Conservation (phyloP, 2,113 vertebrate species). For the Ageneiosus marmoratus region DNA sequence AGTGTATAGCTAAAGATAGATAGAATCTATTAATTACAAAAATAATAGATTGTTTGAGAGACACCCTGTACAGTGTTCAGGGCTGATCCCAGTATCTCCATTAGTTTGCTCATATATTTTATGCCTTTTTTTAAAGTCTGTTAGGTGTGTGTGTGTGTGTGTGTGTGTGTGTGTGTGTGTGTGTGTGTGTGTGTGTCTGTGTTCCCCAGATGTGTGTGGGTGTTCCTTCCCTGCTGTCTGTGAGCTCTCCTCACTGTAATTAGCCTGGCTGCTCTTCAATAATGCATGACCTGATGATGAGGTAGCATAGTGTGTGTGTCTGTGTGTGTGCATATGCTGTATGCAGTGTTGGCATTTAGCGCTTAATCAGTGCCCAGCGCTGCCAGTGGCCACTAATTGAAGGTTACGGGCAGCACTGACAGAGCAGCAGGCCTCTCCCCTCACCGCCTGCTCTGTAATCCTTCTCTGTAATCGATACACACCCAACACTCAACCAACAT, state of each 20-base stretch:
- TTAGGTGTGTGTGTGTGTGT: conserved; percentile 10
- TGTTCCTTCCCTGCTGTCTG: conserved; percentile 41
- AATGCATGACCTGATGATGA: conserved; percentile 58
- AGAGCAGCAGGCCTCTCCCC: conserved; percentile 31
- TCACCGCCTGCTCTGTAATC: conserved; percentile 39
- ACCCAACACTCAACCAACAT: not conserved
- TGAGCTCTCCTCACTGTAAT: conserved; percentile 53
- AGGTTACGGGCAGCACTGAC: conserved; percentile 71
- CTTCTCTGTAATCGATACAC: conserved; percentile 36
- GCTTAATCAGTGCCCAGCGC: conserved; percentile 71
- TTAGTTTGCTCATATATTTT: not conserved
- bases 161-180: conserved; percentile 26
- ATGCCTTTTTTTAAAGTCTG: not conserved
- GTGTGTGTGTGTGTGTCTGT: conserved; percentile 10
- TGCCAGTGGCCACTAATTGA: conserved; percentile 76
- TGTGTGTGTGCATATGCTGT: conserved; percentile 33
- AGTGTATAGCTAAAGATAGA: not conserved
- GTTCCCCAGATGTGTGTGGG: conserved; percentile 38
- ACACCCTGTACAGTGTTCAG: not conserved
- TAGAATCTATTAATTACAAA: not conserved
- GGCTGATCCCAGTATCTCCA: not conserved
- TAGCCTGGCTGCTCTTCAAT: conserved; percentile 55
- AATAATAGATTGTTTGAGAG: not conserved
- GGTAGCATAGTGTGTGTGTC: conserved; percentile 33
- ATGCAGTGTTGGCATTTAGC: conserved; percentile 73